These are phyloP conservation scores for Brachypteracias leptosomus DNA, from an alignment of 2,113 vertebrate species.

Conservation along the genomic window DNA sequence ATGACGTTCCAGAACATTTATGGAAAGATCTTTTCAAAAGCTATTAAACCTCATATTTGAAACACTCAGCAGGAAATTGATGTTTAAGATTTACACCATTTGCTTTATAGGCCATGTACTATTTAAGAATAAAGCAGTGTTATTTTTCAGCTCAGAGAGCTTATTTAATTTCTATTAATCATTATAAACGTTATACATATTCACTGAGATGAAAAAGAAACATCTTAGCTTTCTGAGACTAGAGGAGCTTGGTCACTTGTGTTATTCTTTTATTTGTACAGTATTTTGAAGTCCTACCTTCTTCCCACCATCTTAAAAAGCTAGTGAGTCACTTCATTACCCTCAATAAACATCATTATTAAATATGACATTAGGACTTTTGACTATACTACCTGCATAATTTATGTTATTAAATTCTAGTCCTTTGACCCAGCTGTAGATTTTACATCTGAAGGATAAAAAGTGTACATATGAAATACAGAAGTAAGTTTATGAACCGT, in stretches of 20 bases:
- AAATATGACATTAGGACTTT: background rate
- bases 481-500: background rate
- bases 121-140: background rate
- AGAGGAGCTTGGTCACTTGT: background rate
- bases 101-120: background rate
- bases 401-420: background rate
- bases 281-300: background rate
- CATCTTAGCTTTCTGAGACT: background rate
- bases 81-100: background rate
- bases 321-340: background rate
- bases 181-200: background rate
- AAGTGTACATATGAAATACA: background rate
- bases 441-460: background rate
- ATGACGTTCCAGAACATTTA: background rate
- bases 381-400: background rate
- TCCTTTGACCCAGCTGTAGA: background rate
- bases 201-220: background rate
- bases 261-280: background rate
- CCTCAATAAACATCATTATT: background rate
- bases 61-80: background rate
- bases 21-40: background rate
- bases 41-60: background rate
- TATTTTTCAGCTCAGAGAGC: background rate
- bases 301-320: background rate
- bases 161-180: background rate